Base-by-base conservation (phyloP, 2,113 vertebrate genomes). In the Stegastes partitus region DNA sequence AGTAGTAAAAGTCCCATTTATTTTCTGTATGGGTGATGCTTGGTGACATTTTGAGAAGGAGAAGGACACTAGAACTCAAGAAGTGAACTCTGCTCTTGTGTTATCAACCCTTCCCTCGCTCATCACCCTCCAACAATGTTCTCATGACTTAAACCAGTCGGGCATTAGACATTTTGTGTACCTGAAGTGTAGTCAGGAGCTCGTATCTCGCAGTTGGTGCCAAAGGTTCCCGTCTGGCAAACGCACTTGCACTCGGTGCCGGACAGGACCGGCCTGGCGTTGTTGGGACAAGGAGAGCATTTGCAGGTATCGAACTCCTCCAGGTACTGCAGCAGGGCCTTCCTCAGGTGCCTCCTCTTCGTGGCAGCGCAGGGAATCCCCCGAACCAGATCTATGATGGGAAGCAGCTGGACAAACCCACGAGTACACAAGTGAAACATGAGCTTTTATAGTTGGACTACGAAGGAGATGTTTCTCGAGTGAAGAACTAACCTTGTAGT, bases 261-360 rank as follows among this genome's bases (percentile, higher is more conserved):
- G 0, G 92, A 91, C 18, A 99, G 94, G 10, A 94, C 87, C 0
- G 95, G 83, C 1, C 26, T 87, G 68, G 85, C 97, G 0, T 97
- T 98, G 76, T 98, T 98, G 28, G 96, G 96, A 50, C 97, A 99
- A 0, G 95, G 96, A 0, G 94, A 81, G 1, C 97, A 98, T 28
- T 74, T 95, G 80, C 98, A 99, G 2, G 96, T 90, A 73, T 98
- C 97, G 47, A 96, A 96, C 58, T 85, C 94, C 18, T 89, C 87
- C 67, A 68, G 39, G 0, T 97, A 96, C 11, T 97, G 95, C 39
- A 62, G 28, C 68, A 98, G 92, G 0, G 97, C 98, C 87, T 77
- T 95, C 42, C 77, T 19, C 83, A 99, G 91, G 77, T 99, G 95
- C 4, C 84, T 93, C 44, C 96, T 94, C 77, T 95, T 98, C 0